phyloP scores from a whole-genome alignment of 2,888 invertebrate species.

The Patella depressa region DNA sequence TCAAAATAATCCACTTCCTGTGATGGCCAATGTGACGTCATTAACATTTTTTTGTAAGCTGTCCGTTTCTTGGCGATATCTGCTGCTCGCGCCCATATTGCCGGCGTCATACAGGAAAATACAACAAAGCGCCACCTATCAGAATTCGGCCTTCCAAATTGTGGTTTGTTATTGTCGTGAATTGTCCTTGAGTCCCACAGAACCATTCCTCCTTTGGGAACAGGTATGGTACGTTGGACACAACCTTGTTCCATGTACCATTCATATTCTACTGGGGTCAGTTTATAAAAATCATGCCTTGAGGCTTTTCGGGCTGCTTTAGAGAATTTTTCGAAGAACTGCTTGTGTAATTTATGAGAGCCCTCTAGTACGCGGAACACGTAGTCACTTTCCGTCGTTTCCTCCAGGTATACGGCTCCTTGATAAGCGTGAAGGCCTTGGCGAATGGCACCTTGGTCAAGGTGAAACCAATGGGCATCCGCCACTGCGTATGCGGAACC shows the following conservation, averaged over 20 bases:
- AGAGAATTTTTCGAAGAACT: constrained; percentile 36
- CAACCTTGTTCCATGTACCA: constrained; percentile 44
- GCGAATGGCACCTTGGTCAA: constrained; percentile 46
- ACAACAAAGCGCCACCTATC: constrained; percentile 52
- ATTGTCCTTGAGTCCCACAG: constrained; percentile 59
- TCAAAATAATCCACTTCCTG: constrained; percentile 31
- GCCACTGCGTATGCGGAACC: constrained; percentile 25
- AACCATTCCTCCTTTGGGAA: constrained; percentile 58
- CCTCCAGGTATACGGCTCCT: constrained; percentile 54
- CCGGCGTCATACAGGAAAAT: constrained; percentile 58
- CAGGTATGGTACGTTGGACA: constrained; percentile 40
- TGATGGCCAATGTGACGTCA: constrained; percentile 55
- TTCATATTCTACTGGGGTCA: constrained; percentile 33
- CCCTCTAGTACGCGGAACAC: constrained; percentile 46
- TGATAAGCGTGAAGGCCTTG: constrained; percentile 55
- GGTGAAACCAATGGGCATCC: constrained; percentile 42
- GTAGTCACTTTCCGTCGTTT: constrained; percentile 46
- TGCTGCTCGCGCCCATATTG: constrained; percentile 47
- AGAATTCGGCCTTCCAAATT: constrained; percentile 36
- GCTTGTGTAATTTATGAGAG: constrained; percentile 43
- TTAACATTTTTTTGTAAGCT: constrained; percentile 41
- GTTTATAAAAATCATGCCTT: constrained; percentile 34
- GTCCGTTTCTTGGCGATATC: constrained; percentile 41
- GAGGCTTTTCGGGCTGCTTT: constrained; percentile 21
- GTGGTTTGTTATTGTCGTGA: constrained; percentile 53